phyloP scores from a whole-genome alignment of 2,888 invertebrate species.

The Tinea pellionella region DNA sequence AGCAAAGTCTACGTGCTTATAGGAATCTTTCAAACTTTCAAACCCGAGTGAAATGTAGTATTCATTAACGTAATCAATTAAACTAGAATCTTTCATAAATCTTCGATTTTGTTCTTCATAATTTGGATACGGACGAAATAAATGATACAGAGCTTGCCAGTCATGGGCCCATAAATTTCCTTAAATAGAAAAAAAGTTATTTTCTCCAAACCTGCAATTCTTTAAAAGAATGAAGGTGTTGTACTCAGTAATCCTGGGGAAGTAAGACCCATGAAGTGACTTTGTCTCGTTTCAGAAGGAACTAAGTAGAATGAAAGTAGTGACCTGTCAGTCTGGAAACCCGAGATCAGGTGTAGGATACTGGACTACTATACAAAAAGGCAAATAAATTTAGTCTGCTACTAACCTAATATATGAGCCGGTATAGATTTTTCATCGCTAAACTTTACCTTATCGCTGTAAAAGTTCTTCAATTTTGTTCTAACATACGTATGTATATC shows the following conservation, averaged over 20 bases:
- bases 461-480: conserved; percentile 59
- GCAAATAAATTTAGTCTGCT: not conserved
- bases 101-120: conserved; percentile 37
- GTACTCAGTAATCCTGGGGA: too few relatives aligned
- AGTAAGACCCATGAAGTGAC: too few relatives aligned
- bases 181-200: conserved; percentile 23
- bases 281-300: too few relatives aligned
- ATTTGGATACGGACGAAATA: conserved; percentile 60
- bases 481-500: conserved; percentile 74
- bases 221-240: too few relatives aligned
- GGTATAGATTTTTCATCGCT: conserved; percentile 69
- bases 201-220: too few relatives aligned
- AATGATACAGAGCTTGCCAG: conserved; percentile 64
- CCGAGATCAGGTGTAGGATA: too few relatives aligned
- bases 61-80: conserved; percentile 68
- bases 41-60: conserved; percentile 73
- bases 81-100: conserved; percentile 36
- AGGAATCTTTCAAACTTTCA: conserved; percentile 69
- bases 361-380: not conserved
- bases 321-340: too few relatives aligned
- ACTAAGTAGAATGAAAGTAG: too few relatives aligned
- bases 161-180: conserved; percentile 77
- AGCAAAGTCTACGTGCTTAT: conserved; percentile 71
- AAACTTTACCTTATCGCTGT: conserved; percentile 23
- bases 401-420: conserved; percentile 75